These are phyloP conservation scores for Caprella mutica DNA, from an alignment of 2,888 invertebrate species.

Conservation along the genomic window DNA sequence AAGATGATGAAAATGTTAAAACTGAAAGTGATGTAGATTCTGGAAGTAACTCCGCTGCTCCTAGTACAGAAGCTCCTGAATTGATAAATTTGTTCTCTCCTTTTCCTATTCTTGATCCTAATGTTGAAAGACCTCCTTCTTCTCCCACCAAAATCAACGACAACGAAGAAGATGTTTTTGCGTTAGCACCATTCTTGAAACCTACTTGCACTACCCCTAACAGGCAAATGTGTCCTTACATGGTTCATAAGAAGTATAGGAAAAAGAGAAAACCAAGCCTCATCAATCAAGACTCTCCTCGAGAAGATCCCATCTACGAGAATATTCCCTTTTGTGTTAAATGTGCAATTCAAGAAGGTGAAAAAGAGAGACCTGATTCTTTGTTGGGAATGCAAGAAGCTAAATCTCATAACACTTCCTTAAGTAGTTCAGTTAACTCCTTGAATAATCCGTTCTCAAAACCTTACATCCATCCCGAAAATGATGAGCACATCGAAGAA, in stretches of 20 bases:
- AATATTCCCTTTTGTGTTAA: conserved; percentile 16
- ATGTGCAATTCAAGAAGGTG: not conserved
- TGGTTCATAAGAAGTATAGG: not conserved
- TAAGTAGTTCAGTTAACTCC: too few relatives aligned
- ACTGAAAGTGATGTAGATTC: conserved; percentile 1
- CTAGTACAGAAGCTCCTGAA: not conserved
- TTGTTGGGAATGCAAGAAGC: too few relatives aligned
- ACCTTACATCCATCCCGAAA: too few relatives aligned
- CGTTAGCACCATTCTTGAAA: conserved; percentile 28
- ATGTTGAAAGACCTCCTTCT: conserved; percentile 15
- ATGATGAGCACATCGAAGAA: too few relatives aligned
- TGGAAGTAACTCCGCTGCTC: not conserved
- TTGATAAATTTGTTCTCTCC: not conserved
- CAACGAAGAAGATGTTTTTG: conserved; percentile 32
- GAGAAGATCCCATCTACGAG: conserved; percentile 32
- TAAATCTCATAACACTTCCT: too few relatives aligned
- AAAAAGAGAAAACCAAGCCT: conserved; percentile 19
- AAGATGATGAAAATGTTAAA: conserved; percentile 31
- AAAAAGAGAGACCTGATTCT: too few relatives aligned
- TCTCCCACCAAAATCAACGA: conserved; percentile 13
- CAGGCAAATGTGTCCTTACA: too few relatives aligned
- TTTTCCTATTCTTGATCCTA: not conserved
- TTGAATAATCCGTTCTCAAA: too few relatives aligned
- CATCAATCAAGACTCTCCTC: conserved; percentile 31
- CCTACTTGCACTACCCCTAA: too few relatives aligned